These are phyloP conservation scores for Cephus pulcher DNA, from an alignment of 2,888 invertebrate genomes.

Conservation along the genomic window DNA sequence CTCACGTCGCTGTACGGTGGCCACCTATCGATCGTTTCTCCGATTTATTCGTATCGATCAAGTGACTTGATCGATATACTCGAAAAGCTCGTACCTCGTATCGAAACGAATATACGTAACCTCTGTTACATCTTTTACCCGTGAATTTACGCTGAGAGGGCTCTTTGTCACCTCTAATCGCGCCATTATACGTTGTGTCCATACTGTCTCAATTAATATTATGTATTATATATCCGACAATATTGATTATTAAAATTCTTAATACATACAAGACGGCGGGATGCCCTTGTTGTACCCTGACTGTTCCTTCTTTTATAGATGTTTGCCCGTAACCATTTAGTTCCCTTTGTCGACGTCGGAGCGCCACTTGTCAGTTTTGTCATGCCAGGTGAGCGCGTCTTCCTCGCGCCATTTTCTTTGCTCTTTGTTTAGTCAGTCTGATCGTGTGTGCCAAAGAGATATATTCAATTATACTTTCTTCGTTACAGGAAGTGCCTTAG, in stretches of 20 bases:
- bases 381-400: neutral
- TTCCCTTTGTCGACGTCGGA: neutral
- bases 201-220: conserved; percentile 64
- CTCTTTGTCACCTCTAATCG: conserved; percentile 56
- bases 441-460: neutral
- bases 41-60: neutral
- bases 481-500: neutral
- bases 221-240: conserved; percentile 65
- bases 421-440: neutral
- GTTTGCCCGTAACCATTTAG: neutral
- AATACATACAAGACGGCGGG: conserved; percentile 47
- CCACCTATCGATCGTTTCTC: neutral
- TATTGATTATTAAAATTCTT: conserved; percentile 66
- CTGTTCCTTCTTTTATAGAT: neutral
- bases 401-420: neutral
- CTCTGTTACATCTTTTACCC: neutral
- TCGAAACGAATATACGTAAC: neutral
- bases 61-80: neutral
- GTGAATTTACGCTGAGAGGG: conserved; percentile 9
- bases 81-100: neutral
- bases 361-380: neutral
- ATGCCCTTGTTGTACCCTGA: neutral
- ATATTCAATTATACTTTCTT: neutral
- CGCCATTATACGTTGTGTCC: conserved; percentile 63
- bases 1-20: neutral